These are phyloP conservation scores for Emys orbicularis DNA, from an alignment of 2,797 vertebrate genomes.

Conservation along the genomic window DNA sequence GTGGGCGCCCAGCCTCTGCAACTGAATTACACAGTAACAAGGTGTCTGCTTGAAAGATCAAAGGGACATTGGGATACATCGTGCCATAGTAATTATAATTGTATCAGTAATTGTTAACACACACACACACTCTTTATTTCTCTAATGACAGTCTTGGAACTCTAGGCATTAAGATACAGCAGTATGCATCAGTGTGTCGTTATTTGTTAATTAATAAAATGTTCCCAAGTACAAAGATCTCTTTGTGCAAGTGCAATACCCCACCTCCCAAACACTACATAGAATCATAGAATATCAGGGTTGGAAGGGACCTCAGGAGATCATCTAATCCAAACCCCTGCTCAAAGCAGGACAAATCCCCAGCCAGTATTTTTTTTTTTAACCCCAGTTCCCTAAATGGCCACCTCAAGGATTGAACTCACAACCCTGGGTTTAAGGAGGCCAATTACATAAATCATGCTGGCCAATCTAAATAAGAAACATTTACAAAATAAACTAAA, in stretches of 20 bases:
- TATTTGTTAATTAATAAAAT: constrained; percentile 29
- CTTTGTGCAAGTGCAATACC: background rate
- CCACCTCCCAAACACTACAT: background rate
- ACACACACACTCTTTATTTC: background rate
- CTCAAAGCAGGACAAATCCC: too few species aligned
- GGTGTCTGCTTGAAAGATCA: background rate
- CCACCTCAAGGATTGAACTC: too few species aligned
- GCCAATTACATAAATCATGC: background rate
- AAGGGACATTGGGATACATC: background rate
- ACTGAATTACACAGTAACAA: background rate
- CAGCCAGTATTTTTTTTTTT: too few species aligned
- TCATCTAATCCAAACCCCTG: too few species aligned
- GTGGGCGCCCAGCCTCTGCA: background rate
- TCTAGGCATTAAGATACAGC: background rate
- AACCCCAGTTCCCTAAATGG: too few species aligned
- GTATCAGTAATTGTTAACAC: too few species aligned
- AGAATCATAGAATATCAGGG: too few species aligned
- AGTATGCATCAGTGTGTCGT: background rate
- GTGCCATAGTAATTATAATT: too few species aligned
- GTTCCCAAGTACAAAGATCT: background rate
- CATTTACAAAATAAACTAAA: background rate
- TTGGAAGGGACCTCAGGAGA: too few species aligned
- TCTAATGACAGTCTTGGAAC: background rate
- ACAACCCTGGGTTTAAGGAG: too few species aligned
- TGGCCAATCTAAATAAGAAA: background rate